A percentile compares a stretch with the other conserved stretches of the same genome.
phyloP scores from a whole-genome alignment of 2,797 vertebrate genomes.

The Pseudocheirus occidentalis region DNA sequence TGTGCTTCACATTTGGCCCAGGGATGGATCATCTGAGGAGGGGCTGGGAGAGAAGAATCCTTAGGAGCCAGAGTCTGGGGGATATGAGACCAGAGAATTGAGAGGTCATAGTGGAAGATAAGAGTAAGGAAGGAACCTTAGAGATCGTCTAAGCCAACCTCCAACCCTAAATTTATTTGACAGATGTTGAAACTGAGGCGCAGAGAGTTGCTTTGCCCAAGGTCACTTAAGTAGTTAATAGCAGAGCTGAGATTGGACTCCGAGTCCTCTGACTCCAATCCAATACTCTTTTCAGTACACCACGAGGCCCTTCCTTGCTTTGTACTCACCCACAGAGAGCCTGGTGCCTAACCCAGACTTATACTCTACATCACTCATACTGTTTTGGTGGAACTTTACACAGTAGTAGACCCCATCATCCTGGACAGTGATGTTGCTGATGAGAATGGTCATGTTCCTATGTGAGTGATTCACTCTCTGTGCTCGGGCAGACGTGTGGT shows the following conservation, averaged over 20 bases:
- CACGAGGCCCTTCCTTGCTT: background rate
- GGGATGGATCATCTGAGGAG: background rate
- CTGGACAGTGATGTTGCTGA: conserved; percentile 15
- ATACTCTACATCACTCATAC: accelerated
- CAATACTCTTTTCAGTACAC: background rate
- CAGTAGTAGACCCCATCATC: conserved; percentile 68
- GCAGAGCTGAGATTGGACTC: background rate
- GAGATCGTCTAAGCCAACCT: background rate
- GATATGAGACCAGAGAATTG: background rate
- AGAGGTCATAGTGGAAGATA: background rate
- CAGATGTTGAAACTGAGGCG: background rate
- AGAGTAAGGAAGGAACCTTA: background rate
- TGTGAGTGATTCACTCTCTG: background rate
- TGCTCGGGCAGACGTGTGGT: background rate
- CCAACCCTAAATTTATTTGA: background rate
- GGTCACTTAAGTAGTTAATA: background rate
- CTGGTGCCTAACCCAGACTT: conserved; percentile 54
- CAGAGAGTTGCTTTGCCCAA: background rate
- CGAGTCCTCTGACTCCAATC: background rate
- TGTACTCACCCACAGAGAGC: conserved; percentile 68
- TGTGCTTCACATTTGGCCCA: background rate
- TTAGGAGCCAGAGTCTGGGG: background rate
- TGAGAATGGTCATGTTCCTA: conserved; percentile 65
- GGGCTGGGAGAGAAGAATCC: background rate
- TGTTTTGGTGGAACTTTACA: conserved; percentile 58